These are phyloP conservation scores for Eumacrocentrus americanus DNA, from an alignment of 2,888 invertebrate species.

Conservation along the genomic window DNA sequence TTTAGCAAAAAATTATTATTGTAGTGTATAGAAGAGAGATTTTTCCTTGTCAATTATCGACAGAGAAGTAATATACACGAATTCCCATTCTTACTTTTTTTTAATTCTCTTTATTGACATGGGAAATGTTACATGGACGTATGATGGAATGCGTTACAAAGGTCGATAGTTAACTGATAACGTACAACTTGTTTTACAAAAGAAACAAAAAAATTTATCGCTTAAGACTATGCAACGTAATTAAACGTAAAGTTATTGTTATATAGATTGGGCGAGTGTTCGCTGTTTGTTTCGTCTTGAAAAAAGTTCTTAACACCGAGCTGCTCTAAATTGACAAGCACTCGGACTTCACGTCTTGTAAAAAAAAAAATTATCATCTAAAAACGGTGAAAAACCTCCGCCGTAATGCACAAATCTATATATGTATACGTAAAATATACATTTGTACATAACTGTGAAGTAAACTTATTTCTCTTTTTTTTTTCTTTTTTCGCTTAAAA, in stretches of 20 bases:
- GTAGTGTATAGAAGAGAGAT: background rate
- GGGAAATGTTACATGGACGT: constrained; percentile 52
- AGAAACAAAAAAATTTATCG: constrained; percentile 37
- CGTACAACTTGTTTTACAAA: constrained; percentile 43
- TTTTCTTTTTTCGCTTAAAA: constrained; percentile 15
- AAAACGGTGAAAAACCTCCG: constrained; percentile 13
- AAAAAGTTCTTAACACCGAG: background rate
- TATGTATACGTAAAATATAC: constrained; percentile 28
- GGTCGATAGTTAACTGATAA: constrained; percentile 39
- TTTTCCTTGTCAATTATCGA: background rate
- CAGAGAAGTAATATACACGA: too few species aligned
- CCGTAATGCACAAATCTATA: constrained; percentile 33
- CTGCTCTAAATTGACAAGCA: background rate
- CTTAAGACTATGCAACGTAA: constrained; percentile 21
- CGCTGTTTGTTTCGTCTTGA: background rate
- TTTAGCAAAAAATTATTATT: background rate
- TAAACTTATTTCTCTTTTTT: constrained; percentile 15
- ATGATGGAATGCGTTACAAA: constrained; percentile 50
- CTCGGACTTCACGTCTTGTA: background rate
- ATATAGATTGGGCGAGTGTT: constrained; percentile 7
- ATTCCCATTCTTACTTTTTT: background rate
- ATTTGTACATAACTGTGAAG: constrained; percentile 30
- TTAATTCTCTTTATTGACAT: constrained; percentile 50
- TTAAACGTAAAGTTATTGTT: constrained; percentile 2
- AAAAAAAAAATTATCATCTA: background rate